Base-by-base conservation (phyloP, 1,140 invertebrate genomes). In the Zelostemma sp. region DNA sequence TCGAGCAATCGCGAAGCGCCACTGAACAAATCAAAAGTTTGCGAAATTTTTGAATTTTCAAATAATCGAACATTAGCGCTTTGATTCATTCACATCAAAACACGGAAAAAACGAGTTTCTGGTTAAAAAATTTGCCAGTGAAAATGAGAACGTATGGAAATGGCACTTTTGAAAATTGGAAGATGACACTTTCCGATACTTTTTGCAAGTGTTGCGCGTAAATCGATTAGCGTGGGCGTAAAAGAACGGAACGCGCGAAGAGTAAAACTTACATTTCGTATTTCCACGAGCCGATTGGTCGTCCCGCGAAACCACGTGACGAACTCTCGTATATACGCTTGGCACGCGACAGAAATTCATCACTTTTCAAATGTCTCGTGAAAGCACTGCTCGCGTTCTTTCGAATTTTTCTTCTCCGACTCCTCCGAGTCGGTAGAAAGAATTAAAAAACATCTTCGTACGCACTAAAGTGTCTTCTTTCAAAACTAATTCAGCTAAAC, bases 311-410 rank as follows among this genome's bases (percentile, higher is more conserved):
- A 38, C 58, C 79, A 80, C 72, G 76, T 78, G 78, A 79, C 62
- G 21, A 1, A 17, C 40, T 38, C 58, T 67, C 72, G 68, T 82
- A 81, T 83, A 83, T 81, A 80, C 75, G 56, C 33, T 46, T 33
- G 41, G 43, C 43, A 47, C 54, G 51, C 61, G 46, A 67, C 56
- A 67, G 63, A 70, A 74, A 70, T 67, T 77, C 66, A 68, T 73
- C 81, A 82, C 73, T 76, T 72, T 72, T 77, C 71, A 62, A 69
- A 73, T 59, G 63, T 77, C 59, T 38, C 65, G 70, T 53, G 68
- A 73, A 55, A 58, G 50, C n/a, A 33, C 45, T 43, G 2, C 15
- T 25, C 45, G 43, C 43, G 28, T 18, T 17, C 41, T 51, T 40
- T 48, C 8, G 17, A 35, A 33, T 14, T n/a, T 11, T 38, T 11